Base-by-base conservation (phyloP, 2,888 invertebrate species). In the Agriopis aurantiaria region DNA sequence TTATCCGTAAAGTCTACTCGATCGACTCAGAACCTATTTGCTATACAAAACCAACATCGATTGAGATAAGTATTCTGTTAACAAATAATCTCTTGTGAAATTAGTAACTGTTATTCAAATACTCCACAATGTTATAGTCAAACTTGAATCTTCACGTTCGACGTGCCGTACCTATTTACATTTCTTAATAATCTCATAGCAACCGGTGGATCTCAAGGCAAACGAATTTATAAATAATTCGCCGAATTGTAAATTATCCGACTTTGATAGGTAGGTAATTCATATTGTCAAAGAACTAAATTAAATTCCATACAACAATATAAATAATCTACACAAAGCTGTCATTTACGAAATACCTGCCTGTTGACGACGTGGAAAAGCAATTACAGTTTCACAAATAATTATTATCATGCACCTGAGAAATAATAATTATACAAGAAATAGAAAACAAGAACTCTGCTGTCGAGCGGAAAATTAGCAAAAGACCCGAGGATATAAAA, bases 151-250 rank as follows among this genome's bases (percentile, higher is more conserved):
- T 65, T 62, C 59, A 63, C 48, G 51, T 74, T 75, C 75, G 76
- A 78, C 82, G 79, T 77, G 77, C 75, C 76, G 73, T 84, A 33
- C 33, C 5, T 33, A 84, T 86, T 85, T 86, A 86, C 80, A 85
- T 86, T 87, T 87, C 80, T 81, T 84, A 83, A 85, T 81, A 72
- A 85, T 83, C 87, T 84, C 91, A 83, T 90, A 89, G 91, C 88
- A 91, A 91, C 91, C 77, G 82, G 81, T 83, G 65, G 79, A 80
- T 86, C 82, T 90, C 91, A 91, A 92, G 90, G 91, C 82, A 87
- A 88, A 80, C 85, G 75, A 80, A 88, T 89, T 87, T 84, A 86
- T 87, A 82, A 88, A 88, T 89, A 86, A 82, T 82, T 86, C 79
- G 78, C 74, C 82, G 84, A 88, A 86, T 87, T 85, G 77, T 84